phyloP scores from a whole-genome alignment of 2,113 vertebrate species.

The Plestiodon gilberti region DNA sequence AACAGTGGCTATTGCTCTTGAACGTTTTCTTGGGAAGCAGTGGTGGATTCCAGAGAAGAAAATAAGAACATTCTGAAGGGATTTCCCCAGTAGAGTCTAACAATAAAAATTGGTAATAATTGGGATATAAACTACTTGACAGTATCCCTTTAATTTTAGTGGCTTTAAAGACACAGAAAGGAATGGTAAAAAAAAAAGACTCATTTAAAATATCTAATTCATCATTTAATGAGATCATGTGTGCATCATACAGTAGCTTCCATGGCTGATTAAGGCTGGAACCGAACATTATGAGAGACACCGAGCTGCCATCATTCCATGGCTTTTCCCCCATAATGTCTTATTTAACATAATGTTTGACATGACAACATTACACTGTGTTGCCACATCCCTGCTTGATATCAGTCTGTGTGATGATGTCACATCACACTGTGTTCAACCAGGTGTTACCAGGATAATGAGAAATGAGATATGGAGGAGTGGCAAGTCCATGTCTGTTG shows the following conservation, averaged over 20 bases:
- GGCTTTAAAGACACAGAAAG: slow-evolving; percentile 3
- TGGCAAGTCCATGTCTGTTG: background rate
- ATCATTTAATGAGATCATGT: background rate
- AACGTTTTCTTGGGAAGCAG: slow-evolving; percentile 37
- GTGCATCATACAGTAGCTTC: background rate
- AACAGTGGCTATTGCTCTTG: background rate
- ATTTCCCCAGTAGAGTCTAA: slow-evolving; percentile 1
- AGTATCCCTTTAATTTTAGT: slow-evolving; percentile 41
- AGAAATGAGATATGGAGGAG: background rate
- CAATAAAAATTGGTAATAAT: background rate
- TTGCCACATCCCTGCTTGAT: background rate
- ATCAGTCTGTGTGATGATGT: background rate
- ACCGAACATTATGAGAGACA: background rate
- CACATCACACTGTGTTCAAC: background rate
- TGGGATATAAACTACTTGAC: background rate
- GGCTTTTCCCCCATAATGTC: background rate
- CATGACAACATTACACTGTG: background rate
- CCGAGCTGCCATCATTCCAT: background rate
- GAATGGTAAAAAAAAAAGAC: background rate
- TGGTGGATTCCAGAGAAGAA: slow-evolving; percentile 19
- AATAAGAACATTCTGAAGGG: slow-evolving; percentile 10
- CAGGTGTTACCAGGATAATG: background rate
- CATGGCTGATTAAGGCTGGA: background rate
- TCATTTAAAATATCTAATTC: background rate
- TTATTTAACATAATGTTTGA: background rate